Base-by-base conservation (phyloP, 1,140 invertebrate genomes). In the Nylanderia fulva region DNA sequence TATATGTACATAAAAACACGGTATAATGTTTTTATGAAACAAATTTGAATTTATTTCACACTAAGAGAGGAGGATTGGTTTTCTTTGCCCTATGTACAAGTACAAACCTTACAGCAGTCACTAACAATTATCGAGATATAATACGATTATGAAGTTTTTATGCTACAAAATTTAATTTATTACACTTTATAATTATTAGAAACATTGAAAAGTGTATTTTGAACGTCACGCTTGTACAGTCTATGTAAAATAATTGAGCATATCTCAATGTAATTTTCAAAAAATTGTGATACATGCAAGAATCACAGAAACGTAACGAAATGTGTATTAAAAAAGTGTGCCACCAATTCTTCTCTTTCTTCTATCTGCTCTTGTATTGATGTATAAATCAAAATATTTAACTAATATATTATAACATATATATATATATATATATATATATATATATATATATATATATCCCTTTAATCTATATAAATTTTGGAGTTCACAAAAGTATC, bases 241-340 rank as follows among this genome's bases (percentile, higher is more conserved):
- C 24, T 56, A 71, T 82, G 27, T 45, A 60, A 82, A 82, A 60
- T 82, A 82, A 82, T 82, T 82, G 77, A 71, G 66, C 77, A 71
- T 82, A 58, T 71, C 66, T 82, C 77, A 33, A 71, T 82, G 66
- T 71, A 82, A 36, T 82, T 82, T 60, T 60, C 36, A 82, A 60
- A 33, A 82, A 82, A 82, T 82, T 33, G 45, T 48, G 52, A 82
- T 72, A 82, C 36, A 72, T 82, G 77, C 77, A 72, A 61, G 42
- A 79, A 66, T 79, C 77, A 80, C 77, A 79, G 24, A 82, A 72
- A 82, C 71, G 39, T 68, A 79, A 79, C 66, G 15, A 71, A 80
- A 33, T 33, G 21, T 58, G 24, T 72, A 21, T 79, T 79, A 9
- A 33, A 66, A 79, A 79, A n/a, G n/a, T 79, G 64, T 82, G 77